Base-by-base conservation (phyloP, 1,140 invertebrate species). In the Orchesella cincta region DNA sequence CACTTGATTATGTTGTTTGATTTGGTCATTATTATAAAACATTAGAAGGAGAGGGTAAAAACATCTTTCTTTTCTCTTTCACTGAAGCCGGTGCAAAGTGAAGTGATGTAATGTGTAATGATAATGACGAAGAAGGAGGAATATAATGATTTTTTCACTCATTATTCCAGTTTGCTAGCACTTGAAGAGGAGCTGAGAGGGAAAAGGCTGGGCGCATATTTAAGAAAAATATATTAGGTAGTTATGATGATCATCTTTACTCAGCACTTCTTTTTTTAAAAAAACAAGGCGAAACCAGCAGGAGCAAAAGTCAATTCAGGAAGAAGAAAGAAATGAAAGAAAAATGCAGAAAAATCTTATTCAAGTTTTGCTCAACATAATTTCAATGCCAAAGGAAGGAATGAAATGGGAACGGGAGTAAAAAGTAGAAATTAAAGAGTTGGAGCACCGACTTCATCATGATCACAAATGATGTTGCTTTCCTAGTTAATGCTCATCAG, bases 351-450 rank as follows among this genome's bases (percentile, higher is more conserved):
- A 46, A 12, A 46, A 46, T 12, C 20, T 12, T 12, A 46, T 12
- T 46, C 8, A 46, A 46, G 8, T 46, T 46, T 12, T 46, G n/a
- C n/a, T n/a, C n/a, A 46, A 46, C 20, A 46, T 46, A 46, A 46
- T 46, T 12, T 46, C 8, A 12, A 46, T 46, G 39, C 39, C 8
- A 46, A 12, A 46, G 20, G 8, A 8, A 46, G 8, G 39, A 12
- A 46, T 46, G 20, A 46, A 46, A 29, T 29, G 28, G 14, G 31
- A 67, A 67, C 8, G 26, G 26, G 8, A 67, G 26, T n/a, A 57
- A 57, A 57, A 57, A 67, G 31, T 3, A 33, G 62, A 67, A 67
- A 67, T 67, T 67, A 67, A 67, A 67, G 62, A 67, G 62, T 67
- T 67, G 31, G 26, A 29, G 62, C 31, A 67, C 62, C 62, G 62